Evolutionary conservation across 2,888 invertebrate genomes (phyloP).

Genomic region (Scelioninae gen. 1): DNA sequence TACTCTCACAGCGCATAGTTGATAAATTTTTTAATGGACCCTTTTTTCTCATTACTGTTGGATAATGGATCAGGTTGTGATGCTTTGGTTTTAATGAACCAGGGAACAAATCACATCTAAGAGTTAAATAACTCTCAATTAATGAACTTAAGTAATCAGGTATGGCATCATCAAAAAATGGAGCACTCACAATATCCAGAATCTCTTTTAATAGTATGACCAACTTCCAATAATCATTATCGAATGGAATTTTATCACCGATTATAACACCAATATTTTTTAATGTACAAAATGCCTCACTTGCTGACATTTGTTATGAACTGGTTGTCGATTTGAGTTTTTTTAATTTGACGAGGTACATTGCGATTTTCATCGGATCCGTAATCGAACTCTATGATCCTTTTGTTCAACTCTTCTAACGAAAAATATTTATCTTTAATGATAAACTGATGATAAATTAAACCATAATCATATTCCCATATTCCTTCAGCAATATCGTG

Average conservation of each 20-base stretch:
- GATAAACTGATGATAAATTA: too few species aligned
- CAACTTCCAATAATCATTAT: constrained; percentile 27
- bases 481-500: too few species aligned
- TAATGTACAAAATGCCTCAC: background rate
- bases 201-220: constrained; percentile 47
- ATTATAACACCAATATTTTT: constrained; percentile 53
- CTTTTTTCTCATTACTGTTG: constrained; percentile 34
- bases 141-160: constrained; percentile 35
- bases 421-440: too few species aligned
- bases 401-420: too few species aligned
- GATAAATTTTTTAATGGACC: constrained; percentile 52
- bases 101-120: constrained; percentile 30
- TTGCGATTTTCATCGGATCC: too few species aligned
- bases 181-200: constrained; percentile 29
- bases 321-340: too few species aligned
- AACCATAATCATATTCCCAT: too few species aligned
- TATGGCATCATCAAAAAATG: constrained; percentile 24
- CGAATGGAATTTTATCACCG: constrained; percentile 48
- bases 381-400: too few species aligned
- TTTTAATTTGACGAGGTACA: too few species aligned
- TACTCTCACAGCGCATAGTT: constrained; percentile 43
- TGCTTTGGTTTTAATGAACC: constrained; percentile 52
- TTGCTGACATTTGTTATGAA: too few species aligned
- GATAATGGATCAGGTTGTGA: constrained; percentile 59
- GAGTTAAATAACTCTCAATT: constrained; percentile 32